Evolutionary conservation across 2,888 invertebrate genomes (phyloP), one percentile per base, ranked within the genome.

Genomic region (Glyphotaelius pellucidus): DNA sequence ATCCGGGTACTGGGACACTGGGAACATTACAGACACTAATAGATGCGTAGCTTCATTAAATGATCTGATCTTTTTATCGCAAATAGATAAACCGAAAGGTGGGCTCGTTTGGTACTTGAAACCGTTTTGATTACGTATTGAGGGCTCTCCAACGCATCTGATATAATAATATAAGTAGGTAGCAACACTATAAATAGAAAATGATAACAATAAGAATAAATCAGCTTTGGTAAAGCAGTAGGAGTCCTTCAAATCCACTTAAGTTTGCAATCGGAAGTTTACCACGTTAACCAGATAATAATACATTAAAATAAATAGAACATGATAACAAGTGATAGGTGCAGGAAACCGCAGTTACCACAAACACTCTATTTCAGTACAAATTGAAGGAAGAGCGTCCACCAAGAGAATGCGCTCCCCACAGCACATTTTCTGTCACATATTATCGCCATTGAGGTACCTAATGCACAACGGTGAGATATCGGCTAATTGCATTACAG

Each of bases 401-500:
- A n/a, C 67, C 67, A 9, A 67, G 67, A 1, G 47, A 47, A 47
- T 15, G 25, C 9, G 67, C 25, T 67, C 67, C 67, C 67, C 25
- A n/a, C 67, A 67, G 67, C 67, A 67, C 25, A 42, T 42, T 67
- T 67, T 25, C n/a, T 67, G 67, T 67, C 67, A 67, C 67, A 67
- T 1, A 67, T 67, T 67, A 67, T 67, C 67, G 9, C 67, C 9
- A 67, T 67, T 67, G 67, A 67, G 67, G 67, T 67, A n/a, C n/a
- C n/a, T n/a, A 9, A 67, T 67, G 67, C 30, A 67, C 35, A 3
- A 80, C 25, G 15, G 38, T 42, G 19, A 90, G 80, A 3, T 30
- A 38, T 30, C 25, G 67, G 67, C 67, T 90, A 81, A 90, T 90
- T 30, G 80, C 81, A 90, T 90, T 90, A 81, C 32, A 79, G 52